Conservation (phyloP, 2,888 invertebrate species). For the Dicyrtomina minuta region DNA sequence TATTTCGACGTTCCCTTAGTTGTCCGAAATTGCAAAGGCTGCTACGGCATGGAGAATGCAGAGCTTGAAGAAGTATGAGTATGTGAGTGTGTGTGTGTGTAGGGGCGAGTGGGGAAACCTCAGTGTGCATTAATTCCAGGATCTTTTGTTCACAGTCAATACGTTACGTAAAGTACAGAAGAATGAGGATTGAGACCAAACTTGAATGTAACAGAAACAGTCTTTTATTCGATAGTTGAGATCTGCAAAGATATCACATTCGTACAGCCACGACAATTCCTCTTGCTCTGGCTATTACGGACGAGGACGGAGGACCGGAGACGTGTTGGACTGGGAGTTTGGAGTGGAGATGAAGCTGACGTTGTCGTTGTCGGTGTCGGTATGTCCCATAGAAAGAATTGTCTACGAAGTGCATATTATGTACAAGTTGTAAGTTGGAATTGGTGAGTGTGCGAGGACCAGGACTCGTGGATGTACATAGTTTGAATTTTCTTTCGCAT, state of each 20-base stretch:
- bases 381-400: neutral
- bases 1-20: too few relatives aligned
- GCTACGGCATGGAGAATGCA: too few relatives aligned
- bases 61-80: too few relatives aligned
- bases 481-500: conserved; percentile 8
- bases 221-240: conserved; percentile 1
- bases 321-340: neutral
- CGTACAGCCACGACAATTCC: neutral
- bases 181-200: conserved; percentile 1
- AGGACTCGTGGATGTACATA: neutral
- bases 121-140: conserved; percentile 1
- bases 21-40: too few relatives aligned
- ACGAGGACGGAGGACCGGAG: too few relatives aligned
- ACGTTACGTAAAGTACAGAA: neutral
- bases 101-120: neutral
- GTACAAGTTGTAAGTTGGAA: neutral
- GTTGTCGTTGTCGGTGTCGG: neutral
- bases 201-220: neutral
- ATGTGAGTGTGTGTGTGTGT: neutral
- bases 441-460: neutral
- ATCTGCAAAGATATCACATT: neutral
- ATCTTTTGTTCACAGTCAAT: neutral
- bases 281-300: too few relatives aligned
- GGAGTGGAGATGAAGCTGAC: neutral
- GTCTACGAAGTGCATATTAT: neutral